Base-by-base conservation (phyloP, 2,113 vertebrate species). In the Solenodon paradoxus region DNA sequence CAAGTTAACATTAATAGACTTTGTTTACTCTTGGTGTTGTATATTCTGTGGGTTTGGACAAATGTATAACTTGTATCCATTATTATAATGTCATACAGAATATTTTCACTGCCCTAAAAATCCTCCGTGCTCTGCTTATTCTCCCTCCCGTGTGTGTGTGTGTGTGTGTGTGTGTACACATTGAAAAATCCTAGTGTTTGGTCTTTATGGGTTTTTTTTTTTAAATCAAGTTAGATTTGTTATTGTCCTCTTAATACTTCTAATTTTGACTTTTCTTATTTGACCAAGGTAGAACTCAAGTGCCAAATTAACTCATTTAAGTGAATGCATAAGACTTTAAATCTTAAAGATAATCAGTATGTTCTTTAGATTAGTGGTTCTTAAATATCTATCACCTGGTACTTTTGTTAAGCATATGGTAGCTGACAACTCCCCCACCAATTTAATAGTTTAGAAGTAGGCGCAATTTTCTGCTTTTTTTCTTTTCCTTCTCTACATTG, bases 211-310 rank as follows among this genome's bases (percentile, higher is more conserved):
- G n/a, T n/a, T n/a, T n/a, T n/a, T n/a, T n/a, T n/a, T n/a, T n/a
- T n/a, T n/a, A n/a, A n/a, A n/a, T n/a, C n/a, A 45, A 90, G 22
- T 94, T 83, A 49, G 51, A 64, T 91, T 69, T 57, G n/a, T n/a
- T n/a, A 79, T 53, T 47, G 8, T 80, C 32, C 15, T 72, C 49
- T 59, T 71, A 80, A 28, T 61, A 72, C 11, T 63, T 8, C 45
- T 64, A 17, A 88, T 81, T 63, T 88, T 68, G 12, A 47, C 49
- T 49, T 86, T 84, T 92, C 59, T 78, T 78, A 30, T 45, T 88
- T 82, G 85, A 28, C 61, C 22, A 61, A 42, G 63, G 53, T 84
- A 13, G n/a, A 78, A 7, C 26, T 45, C 32, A 11, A 38, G 40
- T 84, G n/a, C 42, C 11, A 53, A 32, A n/a, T 42, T 69, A 38